A percentile compares a stretch with the other conserved stretches of the same genome.
Evolutionary conservation across 2,113 vertebrate genomes (phyloP).

Genomic region (Nettapus auritus): DNA sequence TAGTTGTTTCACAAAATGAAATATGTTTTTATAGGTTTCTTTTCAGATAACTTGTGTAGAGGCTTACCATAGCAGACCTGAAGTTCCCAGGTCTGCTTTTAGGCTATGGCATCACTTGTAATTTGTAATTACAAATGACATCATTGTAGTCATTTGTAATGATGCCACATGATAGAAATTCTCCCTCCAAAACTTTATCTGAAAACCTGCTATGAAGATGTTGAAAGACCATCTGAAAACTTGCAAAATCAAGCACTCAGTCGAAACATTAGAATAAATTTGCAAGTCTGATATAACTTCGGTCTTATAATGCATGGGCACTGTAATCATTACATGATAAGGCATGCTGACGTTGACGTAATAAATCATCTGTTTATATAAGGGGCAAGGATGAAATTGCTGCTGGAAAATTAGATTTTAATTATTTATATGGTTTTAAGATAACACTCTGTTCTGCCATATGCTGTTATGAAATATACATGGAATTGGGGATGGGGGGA

Average conservation of each 20-base stretch:
- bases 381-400: background rate
- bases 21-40: background rate
- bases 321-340: background rate
- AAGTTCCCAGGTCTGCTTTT: background rate
- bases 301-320: background rate
- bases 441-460: background rate
- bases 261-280: background rate
- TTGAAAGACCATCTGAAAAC: background rate
- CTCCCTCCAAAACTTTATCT: background rate
- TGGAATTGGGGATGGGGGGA: background rate
- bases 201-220: background rate
- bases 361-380: background rate
- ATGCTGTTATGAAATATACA: background rate
- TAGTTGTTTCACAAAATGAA: background rate
- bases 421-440: conserved; percentile 3
- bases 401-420: conserved; percentile 3
- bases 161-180: background rate
- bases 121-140: background rate
- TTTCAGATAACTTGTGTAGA: background rate
- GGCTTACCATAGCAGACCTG: background rate
- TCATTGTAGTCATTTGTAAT: background rate
- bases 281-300: background rate
- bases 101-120: background rate
- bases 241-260: background rate
- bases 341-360: background rate